Percentiles rank a stretch among this genome's conserved stretches.
These are phyloP conservation scores for Enteromius argenteus DNA, from an alignment of 2,797 vertebrate genomes.

Conservation along the genomic window DNA sequence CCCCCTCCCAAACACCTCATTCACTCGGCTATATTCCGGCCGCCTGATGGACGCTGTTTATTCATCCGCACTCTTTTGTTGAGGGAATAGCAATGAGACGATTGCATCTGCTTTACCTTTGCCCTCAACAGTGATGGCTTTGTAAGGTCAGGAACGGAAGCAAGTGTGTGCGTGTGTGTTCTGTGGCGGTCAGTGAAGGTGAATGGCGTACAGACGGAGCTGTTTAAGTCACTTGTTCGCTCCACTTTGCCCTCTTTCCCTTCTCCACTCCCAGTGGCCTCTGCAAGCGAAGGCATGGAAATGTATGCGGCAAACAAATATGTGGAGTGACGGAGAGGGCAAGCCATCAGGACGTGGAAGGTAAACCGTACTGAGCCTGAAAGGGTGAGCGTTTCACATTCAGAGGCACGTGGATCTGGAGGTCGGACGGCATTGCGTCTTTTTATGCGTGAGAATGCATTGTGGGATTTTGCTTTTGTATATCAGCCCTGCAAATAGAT, in stretches of 20 bases:
- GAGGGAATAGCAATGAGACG: constrained; percentile 62
- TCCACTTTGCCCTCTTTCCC: constrained; percentile 20
- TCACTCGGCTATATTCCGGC: constrained; percentile 45
- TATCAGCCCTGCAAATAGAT: constrained; percentile 33
- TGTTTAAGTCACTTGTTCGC: constrained; percentile 51
- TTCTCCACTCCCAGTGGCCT: constrained; percentile 61
- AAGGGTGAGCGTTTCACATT: constrained; percentile 35
- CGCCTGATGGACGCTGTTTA: constrained; percentile 56
- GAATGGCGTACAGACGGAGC: constrained; percentile 39
- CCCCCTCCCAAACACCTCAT: constrained; percentile 45
- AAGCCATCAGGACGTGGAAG: constrained; percentile 52
- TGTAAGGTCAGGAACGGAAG: constrained; percentile 49
- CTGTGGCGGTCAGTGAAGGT: constrained; percentile 42
- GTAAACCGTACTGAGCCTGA: constrained; percentile 44
- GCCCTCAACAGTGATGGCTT: constrained; percentile 49
- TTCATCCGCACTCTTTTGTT: constrained; percentile 57
- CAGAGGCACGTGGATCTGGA: constrained; percentile 72
- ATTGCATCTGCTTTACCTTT: constrained; percentile 53
- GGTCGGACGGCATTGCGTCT: constrained; percentile 51
- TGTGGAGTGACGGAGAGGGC: constrained; percentile 54
- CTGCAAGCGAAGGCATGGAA: constrained; percentile 72
- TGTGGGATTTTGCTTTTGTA: constrained; percentile 66
- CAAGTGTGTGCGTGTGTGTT: constrained; percentile 35
- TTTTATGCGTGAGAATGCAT: constrained; percentile 74
- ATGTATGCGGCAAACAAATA: constrained; percentile 63